phyloP scores from a whole-genome alignment of 2,797 vertebrate species.

The Hyperoplus lanceolatus region DNA sequence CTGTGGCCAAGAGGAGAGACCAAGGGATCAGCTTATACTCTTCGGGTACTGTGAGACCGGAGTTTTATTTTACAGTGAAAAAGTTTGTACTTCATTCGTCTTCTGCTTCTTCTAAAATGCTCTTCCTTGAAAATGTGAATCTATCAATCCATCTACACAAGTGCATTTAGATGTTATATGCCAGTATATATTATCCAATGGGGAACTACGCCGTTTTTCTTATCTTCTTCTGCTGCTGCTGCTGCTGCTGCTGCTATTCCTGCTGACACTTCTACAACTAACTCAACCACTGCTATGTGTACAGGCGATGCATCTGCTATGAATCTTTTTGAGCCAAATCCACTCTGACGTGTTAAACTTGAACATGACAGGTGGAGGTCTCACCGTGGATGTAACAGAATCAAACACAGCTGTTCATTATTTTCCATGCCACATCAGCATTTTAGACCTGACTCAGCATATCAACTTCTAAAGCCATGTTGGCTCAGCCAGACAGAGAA shows the following conservation, averaged over 20 bases:
- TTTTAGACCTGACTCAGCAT: constrained; percentile 45
- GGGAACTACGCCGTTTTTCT: not conserved
- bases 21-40: constrained; percentile 25
- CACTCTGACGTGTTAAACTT: constrained; percentile 1
- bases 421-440: constrained; percentile 33
- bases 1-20: constrained; percentile 11
- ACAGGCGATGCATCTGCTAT: not conserved
- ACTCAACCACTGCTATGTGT: not conserved
- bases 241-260: not conserved
- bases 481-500: not conserved
- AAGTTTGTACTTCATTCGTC: constrained; percentile 2
- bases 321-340: constrained; percentile 14
- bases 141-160: not conserved
- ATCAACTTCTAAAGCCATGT: constrained; percentile 21
- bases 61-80: not conserved
- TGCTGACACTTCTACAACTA: not conserved
- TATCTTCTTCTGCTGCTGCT: not conserved
- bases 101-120: not conserved
- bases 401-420: constrained; percentile 47
- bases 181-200: not conserved
- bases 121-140: not conserved
- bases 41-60: not conserved
- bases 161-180: too few relatives aligned
- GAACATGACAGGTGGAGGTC: constrained; percentile 6
- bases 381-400: constrained; percentile 15